These are phyloP conservation scores for Apocheima hispidaria DNA, from an alignment of 2,888 invertebrate genomes.

Conservation along the genomic window DNA sequence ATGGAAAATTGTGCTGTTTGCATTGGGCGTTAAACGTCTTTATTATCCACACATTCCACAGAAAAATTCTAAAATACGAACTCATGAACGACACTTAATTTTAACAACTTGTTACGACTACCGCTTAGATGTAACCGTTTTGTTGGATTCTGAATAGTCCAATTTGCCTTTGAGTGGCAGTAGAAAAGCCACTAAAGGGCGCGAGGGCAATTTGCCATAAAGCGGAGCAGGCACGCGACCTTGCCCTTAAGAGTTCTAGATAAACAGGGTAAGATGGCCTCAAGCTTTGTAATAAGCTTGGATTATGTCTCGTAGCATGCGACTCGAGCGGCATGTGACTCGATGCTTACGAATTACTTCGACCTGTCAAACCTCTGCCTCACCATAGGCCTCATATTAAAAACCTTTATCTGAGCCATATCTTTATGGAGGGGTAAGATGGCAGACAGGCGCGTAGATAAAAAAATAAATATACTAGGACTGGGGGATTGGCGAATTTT, in stretches of 20 bases:
- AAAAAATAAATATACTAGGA: no score
- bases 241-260: conserved; percentile 68
- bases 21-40: no score
- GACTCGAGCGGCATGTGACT: conserved; percentile 48
- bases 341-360: neutral
- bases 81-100: neutral
- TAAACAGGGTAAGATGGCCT: conserved; percentile 55
- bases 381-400: no score
- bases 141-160: conserved; percentile 46
- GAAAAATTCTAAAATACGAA: no score
- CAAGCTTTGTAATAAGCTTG: conserved; percentile 40
- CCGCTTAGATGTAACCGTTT: conserved; percentile 46
- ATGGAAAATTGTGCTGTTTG: no score
- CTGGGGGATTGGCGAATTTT: no score
- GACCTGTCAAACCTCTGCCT: no score
- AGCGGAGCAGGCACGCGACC: conserved; percentile 70
- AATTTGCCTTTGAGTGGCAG: conserved; percentile 43
- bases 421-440: no score
- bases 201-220: conserved; percentile 57
- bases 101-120: conserved; percentile 30
- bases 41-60: no score
- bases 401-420: no score
- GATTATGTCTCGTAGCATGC: conserved; percentile 51
- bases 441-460: no score
- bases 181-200: conserved; percentile 55